Conservation (phyloP, 2,888 invertebrate species). For the Acleris literana region DNA sequence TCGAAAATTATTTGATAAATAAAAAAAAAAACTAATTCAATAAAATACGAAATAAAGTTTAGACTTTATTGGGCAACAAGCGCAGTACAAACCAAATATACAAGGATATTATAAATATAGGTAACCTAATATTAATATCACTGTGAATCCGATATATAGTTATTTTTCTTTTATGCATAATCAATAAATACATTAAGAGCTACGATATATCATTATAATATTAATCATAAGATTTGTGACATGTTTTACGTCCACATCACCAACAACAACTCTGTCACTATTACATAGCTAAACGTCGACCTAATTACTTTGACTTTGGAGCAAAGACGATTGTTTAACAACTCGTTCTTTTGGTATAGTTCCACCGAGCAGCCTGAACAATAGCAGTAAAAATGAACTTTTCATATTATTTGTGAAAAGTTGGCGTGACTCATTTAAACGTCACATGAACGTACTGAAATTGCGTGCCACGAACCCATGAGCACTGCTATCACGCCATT, state of each 20-base stretch:
- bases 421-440: slow-evolving; percentile 11
- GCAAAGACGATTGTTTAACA: too few relatives aligned
- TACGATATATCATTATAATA: slow-evolving; percentile 20
- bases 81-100: slow-evolving; percentile 56
- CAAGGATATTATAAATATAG: slow-evolving; percentile 49
- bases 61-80: slow-evolving; percentile 67
- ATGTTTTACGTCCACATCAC: too few relatives aligned
- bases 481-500: slow-evolving; percentile 18
- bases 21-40: not conserved
- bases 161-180: slow-evolving; percentile 49
- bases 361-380: not conserved
- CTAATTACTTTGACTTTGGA: too few relatives aligned
- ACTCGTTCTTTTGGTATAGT: too few relatives aligned
- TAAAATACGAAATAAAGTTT: slow-evolving; percentile 15
- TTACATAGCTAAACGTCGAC: too few relatives aligned
- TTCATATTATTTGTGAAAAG: slow-evolving; percentile 10
- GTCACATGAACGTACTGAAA: slow-evolving; percentile 12
- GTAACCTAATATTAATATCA: slow-evolving; percentile 67
- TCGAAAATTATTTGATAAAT: slow-evolving; percentile 21
- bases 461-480: slow-evolving; percentile 17
- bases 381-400: not conserved
- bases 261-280: too few relatives aligned
- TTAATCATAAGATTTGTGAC: slow-evolving; percentile 8
- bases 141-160: slow-evolving; percentile 74
- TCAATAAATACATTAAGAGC: slow-evolving; percentile 44